phyloP scores from a whole-genome alignment of 2,797 vertebrate genomes.

The Poecilia picta region DNA sequence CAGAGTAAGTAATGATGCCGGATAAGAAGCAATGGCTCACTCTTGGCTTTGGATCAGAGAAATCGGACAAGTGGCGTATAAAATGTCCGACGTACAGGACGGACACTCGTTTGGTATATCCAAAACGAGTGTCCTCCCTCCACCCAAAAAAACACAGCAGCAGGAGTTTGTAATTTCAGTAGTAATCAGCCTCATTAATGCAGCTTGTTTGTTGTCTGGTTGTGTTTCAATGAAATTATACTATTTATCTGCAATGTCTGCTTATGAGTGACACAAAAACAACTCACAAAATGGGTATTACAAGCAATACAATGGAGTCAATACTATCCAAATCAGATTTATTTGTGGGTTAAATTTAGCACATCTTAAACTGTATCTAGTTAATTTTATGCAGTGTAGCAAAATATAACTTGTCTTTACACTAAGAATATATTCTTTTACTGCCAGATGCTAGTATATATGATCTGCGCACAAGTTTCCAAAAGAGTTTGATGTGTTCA shows the following conservation, averaged over 20 bases:
- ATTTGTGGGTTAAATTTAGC: not conserved
- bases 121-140: no score
- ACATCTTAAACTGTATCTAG: not conserved
- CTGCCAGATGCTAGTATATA: not conserved
- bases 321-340: not conserved
- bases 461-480: not conserved
- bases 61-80: conserved; percentile 1
- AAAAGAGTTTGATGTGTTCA: not conserved
- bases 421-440: not conserved
- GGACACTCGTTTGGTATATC: not conserved
- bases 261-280: not conserved
- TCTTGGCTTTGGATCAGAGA: not conserved
- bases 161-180: not conserved
- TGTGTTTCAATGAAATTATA: not conserved
- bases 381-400: not conserved
- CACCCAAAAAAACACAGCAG: not conserved
- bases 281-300: not conserved
- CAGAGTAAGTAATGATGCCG: not conserved
- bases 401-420: not conserved
- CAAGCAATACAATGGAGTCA: not conserved
- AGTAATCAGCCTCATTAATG: not conserved
- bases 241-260: not conserved
- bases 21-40: conserved; percentile 1
- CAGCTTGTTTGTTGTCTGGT: not conserved
- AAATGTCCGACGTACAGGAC: not conserved